Conservation (phyloP, 2,113 vertebrate genomes). For the Euleptes europaea region DNA sequence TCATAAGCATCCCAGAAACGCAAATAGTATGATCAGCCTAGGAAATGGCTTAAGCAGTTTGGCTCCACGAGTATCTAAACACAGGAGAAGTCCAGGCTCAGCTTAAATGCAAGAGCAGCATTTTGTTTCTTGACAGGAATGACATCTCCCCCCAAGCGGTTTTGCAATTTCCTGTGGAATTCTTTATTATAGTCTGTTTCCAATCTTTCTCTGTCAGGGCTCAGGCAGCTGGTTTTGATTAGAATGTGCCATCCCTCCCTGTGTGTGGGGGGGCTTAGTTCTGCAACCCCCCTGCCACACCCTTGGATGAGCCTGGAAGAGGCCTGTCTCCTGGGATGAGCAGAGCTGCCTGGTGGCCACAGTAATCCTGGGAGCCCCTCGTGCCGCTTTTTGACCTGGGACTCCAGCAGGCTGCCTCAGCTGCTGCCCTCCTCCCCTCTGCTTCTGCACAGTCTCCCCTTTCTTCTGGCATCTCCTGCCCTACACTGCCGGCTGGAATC, state of each 20-base stretch:
- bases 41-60: too few relatives aligned
- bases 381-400: too few relatives aligned
- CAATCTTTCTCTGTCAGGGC: constrained; percentile 8
- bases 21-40: too few relatives aligned
- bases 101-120: too few relatives aligned
- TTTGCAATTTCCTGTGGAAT: constrained; percentile 60
- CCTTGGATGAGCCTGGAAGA: neutral
- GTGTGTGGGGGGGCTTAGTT: neutral
- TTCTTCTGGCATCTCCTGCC: neutral
- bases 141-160: constrained; percentile 28
- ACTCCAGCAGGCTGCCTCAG: too few relatives aligned
- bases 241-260: neutral
- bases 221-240: constrained; percentile 5
- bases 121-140: neutral
- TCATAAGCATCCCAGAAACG: neutral
- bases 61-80: neutral
- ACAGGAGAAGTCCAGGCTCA: neutral
- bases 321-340: neutral
- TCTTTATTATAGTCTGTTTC: constrained; percentile 48
- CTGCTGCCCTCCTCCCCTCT: neutral
- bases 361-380: too few relatives aligned
- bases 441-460: neutral
- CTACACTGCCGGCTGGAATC: neutral
- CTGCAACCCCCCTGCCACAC: neutral
- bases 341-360: too few relatives aligned